Conservation (phyloP, 2,797 vertebrate species). For the Yasuhikotakia modesta region DNA sequence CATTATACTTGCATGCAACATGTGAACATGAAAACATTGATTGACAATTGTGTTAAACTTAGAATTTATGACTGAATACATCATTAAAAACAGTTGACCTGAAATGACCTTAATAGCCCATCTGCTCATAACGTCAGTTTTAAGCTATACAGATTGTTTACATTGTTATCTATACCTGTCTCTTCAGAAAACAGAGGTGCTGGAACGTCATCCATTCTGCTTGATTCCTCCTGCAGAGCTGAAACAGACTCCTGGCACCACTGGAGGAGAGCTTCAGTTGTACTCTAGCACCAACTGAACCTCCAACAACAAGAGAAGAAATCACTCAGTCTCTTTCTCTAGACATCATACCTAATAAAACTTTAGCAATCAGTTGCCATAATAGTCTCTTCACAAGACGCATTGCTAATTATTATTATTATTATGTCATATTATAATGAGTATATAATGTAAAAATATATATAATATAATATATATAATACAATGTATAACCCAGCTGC, state of each 20-base stretch:
- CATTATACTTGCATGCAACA: too few relatives aligned
- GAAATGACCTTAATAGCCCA: not conserved
- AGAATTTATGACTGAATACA: too few relatives aligned
- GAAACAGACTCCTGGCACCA: slow-evolving; percentile 59
- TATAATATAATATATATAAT: not conserved
- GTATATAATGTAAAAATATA: not conserved
- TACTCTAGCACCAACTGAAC: slow-evolving; percentile 72
- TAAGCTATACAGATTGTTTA: too few relatives aligned
- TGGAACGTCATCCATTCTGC: slow-evolving; percentile 82
- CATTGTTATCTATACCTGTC: slow-evolving; percentile 77
- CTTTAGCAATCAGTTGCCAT: too few relatives aligned
- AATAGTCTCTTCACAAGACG: too few relatives aligned
- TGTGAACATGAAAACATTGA: too few relatives aligned
- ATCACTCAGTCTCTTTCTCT: not conserved
- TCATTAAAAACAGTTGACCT: too few relatives aligned
- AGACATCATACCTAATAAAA: not conserved
- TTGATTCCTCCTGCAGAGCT: slow-evolving; percentile 69
- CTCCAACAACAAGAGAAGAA: slow-evolving; percentile 66
- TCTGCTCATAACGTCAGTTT: not conserved
- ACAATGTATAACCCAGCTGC: not conserved
- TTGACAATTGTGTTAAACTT: too few relatives aligned
- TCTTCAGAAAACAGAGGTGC: slow-evolving; percentile 84
- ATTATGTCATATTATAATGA: too few relatives aligned
- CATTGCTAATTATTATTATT: too few relatives aligned
- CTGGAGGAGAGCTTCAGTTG: slow-evolving; percentile 64